Conservation (phyloP, 2,888 invertebrate species). For the Lepas anatifera region DNA sequence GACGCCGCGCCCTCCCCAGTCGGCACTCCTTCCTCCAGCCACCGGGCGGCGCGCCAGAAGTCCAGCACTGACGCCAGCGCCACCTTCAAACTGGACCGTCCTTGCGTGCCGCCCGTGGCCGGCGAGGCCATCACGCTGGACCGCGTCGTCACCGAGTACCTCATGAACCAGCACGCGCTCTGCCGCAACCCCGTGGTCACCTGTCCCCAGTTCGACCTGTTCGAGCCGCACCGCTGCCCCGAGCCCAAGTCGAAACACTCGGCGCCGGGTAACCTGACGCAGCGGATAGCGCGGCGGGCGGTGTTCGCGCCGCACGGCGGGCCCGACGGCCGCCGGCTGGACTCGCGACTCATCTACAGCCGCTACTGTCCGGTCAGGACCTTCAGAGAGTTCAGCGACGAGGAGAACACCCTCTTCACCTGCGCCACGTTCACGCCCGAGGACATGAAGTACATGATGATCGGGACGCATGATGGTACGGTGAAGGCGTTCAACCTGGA, state of each 20-base stretch:
- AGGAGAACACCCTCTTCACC: conserved; percentile 61
- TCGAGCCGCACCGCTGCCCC: conserved; percentile 93
- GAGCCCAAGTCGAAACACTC: conserved; percentile 58
- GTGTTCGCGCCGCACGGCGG: conserved; percentile 38
- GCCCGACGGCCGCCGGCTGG: conserved; percentile 47
- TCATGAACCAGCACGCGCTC: conserved; percentile 93
- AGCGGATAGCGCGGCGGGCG: conserved; percentile 46
- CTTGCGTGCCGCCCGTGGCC: conserved; percentile 3
- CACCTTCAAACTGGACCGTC: neutral
- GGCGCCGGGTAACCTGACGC: conserved; percentile 57
- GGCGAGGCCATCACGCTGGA: conserved; percentile 53
- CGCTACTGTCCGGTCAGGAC: conserved; percentile 63
- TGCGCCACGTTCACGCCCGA: conserved; percentile 51
- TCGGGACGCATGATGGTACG: conserved; percentile 85
- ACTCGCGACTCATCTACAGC: conserved; percentile 72
- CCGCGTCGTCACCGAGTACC: conserved; percentile 89
- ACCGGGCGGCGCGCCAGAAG: neutral
- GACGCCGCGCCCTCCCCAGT: neutral
- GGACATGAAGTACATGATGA: conserved; percentile 53
- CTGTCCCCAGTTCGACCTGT: conserved; percentile 90
- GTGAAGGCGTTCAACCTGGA: conserved; percentile 75
- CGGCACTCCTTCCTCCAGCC: neutral
- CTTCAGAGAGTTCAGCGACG: conserved; percentile 44
- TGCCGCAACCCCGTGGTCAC: conserved; percentile 97
- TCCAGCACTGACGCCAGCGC: neutral